Evolutionary conservation across 2,113 vertebrate genomes (phyloP), one percentile per base, ranked within the genome.

Genomic region (Tauraco erythrolophus): DNA sequence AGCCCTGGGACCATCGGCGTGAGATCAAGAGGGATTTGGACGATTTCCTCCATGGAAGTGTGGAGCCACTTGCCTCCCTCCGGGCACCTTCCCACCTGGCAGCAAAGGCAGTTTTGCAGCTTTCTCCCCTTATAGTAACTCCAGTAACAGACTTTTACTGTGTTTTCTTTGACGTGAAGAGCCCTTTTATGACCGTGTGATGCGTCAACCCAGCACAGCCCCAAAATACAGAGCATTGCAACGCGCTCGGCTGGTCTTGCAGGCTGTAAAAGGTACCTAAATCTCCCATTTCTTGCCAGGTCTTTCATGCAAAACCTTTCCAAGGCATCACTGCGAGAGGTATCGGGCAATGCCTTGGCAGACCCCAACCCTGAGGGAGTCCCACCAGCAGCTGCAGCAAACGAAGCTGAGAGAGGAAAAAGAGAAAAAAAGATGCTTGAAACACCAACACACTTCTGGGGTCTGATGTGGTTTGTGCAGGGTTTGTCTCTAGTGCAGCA

Each of bases 111-210:
- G 69, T 85, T 96, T 94, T 86, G 78, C 75, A 84, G 4, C 27
- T 90, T 92, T 89, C 54, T 94, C 37, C 31, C 64, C 27, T 21
- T 72, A 11, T 11, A 50, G 90, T 89, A 95, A 83, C 83, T 88
- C 94, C 92, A 96, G 78, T 80, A 94, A 94, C 86, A 19, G 66
- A 74, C 30, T 28, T 33, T 78, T 60, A 51, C 50, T 71, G 77
- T 30, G 22, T 21, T 31, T 75, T 46, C 45, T 31, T 84, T 31
- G 68, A 62, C 5, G 10, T 35, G 37, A 53, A 61, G 37, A 57
- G 35, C 48, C 53, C 13, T 92, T 75, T 66, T 69, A 45, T 88
- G 74, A 86, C 83, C 5, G 19, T 69, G 54, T 7, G 31, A 62
- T 39, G 31, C 30, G 60, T 46, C 84, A 95, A 28, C 39, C 23